Conservation (phyloP, 2,888 invertebrate species). For the Leistus spinibarbis region DNA sequence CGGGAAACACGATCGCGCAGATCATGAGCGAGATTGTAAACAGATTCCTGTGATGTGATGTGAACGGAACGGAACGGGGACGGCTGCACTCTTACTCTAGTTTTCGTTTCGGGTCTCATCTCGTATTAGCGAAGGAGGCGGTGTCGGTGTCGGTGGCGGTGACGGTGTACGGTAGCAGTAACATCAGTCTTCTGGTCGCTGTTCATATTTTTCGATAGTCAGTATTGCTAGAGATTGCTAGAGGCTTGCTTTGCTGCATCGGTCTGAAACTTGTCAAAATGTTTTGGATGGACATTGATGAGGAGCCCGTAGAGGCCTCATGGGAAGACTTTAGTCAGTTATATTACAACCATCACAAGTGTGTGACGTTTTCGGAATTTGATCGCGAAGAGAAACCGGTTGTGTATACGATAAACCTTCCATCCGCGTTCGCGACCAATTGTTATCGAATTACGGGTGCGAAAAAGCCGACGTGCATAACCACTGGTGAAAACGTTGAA, state of each 20-base stretch:
- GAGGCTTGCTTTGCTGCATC: neutral
- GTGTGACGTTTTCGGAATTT: slow-evolving; percentile 69
- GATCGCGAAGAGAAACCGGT: slow-evolving; percentile 67
- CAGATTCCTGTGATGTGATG: neutral
- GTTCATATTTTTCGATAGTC: neutral
- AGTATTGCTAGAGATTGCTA: slow-evolving; percentile 8
- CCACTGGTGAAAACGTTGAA: neutral
- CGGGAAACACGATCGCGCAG: neutral
- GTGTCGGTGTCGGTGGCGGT: neutral
- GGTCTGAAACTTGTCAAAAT: slow-evolving; percentile 46
- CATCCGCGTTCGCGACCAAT: slow-evolving; percentile 46
- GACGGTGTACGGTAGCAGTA: neutral
- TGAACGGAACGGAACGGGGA: neutral
- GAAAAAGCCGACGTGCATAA: neutral
- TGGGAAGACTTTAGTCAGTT: slow-evolving; percentile 62
- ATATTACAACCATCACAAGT: slow-evolving; percentile 63
- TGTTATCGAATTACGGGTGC: slow-evolving; percentile 14
- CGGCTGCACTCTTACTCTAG: neutral
- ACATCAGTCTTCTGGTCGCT: neutral
- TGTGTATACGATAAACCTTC: slow-evolving; percentile 62
- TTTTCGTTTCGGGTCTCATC: neutral
- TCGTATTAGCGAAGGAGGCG: neutral
- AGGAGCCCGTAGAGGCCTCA: slow-evolving; percentile 58
- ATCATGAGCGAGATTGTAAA: neutral
- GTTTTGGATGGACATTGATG: slow-evolving; percentile 55